A percentile compares a stretch with the other conserved stretches of the same genome.
Conservation (phyloP, 1,140 invertebrate genomes). For the Diachasma alloeum region DNA sequence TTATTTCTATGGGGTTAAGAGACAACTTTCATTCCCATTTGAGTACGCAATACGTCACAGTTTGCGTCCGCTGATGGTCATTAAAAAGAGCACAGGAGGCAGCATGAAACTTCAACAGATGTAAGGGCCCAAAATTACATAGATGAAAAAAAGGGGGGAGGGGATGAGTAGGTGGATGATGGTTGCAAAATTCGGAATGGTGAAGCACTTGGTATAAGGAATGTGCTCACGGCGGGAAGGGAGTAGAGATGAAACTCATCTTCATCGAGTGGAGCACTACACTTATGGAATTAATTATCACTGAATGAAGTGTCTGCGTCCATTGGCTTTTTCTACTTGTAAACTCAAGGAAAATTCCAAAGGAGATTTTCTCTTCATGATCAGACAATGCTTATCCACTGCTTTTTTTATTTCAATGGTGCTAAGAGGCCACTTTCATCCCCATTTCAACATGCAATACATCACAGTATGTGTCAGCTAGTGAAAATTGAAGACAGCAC, state of each 20-base stretch:
- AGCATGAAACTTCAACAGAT: conserved; percentile 57
- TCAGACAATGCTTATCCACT: background rate
- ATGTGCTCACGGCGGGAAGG: conserved; percentile 50
- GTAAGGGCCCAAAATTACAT: background rate
- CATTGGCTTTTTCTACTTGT: background rate
- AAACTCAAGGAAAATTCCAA: background rate
- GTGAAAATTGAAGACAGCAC: conserved; percentile 64
- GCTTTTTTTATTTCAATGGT: background rate
- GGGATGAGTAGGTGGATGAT: conserved; percentile 34
- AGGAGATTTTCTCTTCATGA: background rate
- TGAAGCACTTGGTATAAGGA: conserved; percentile 57
- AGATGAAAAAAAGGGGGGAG: conserved; percentile 32
- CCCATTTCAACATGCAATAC: conserved; percentile 42
- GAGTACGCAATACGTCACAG: conserved; percentile 52
- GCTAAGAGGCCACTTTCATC: background rate
- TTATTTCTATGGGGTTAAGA: background rate
- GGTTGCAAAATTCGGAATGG: conserved; percentile 18
- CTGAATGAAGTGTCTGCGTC: background rate
- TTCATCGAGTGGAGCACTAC: no score
- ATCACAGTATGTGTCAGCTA: conserved; percentile 52
- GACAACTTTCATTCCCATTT: background rate
- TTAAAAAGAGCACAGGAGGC: conserved; percentile 62
- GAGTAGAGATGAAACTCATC: no score
- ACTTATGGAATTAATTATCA: background rate
- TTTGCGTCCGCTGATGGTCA: conserved; percentile 54